These are phyloP conservation scores for Gryon sp. DNA, from an alignment of 1,140 invertebrate species.

Conservation along the genomic window DNA sequence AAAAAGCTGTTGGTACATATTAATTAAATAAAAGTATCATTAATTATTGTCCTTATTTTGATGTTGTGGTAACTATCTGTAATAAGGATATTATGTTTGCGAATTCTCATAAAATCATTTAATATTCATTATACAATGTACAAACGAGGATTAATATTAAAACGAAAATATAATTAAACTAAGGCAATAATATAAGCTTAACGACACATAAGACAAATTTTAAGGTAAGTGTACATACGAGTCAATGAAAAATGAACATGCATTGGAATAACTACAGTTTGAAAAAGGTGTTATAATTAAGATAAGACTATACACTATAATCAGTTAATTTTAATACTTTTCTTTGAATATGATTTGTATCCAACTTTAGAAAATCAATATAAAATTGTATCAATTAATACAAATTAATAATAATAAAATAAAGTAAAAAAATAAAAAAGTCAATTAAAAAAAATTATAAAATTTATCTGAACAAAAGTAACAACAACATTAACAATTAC, in stretches of 20 bases:
- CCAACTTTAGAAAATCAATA: conserved; percentile 41
- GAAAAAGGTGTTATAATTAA: too few species aligned
- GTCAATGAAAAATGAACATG: conserved; percentile 59
- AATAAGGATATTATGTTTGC: neutral
- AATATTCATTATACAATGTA: conserved; percentile 25
- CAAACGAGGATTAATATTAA: conserved; percentile 34
- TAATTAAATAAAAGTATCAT: conserved; percentile 32
- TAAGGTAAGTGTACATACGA: neutral
- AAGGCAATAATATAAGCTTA: conserved; percentile 36
- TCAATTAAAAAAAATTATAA: too few species aligned
- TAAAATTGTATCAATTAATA: conserved; percentile 53
- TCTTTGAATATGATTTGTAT: conserved; percentile 54
- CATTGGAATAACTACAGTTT: too few species aligned
- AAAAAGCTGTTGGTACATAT: neutral
- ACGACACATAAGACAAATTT: too few species aligned
- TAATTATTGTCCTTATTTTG: conserved; percentile 49
- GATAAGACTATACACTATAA: conserved; percentile 41
- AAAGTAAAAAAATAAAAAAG: conserved; percentile 32
- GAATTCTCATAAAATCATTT: conserved; percentile 19
- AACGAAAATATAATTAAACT: conserved; percentile 50
- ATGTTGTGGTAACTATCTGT: neutral
- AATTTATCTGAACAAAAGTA: too few species aligned
- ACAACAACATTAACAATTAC: too few species aligned
- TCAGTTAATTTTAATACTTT: conserved; percentile 55
- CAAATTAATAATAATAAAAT: conserved; percentile 54